These are phyloP conservation scores for Liopterus haemorrhoidalis DNA, from an alignment of 2,888 invertebrate species.

Conservation along the genomic window DNA sequence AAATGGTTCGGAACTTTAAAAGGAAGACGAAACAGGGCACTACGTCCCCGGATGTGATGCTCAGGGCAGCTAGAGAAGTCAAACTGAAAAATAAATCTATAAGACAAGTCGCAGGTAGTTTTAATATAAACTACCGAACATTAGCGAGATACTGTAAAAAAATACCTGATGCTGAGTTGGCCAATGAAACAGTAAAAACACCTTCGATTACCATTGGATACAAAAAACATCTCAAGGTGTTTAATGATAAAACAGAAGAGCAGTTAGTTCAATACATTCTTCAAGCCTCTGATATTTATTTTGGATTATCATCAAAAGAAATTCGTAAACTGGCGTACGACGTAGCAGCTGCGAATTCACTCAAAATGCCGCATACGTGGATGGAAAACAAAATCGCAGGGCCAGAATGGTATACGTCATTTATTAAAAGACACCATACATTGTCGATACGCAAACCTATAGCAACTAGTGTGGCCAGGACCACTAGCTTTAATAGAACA, in stretches of 20 bases:
- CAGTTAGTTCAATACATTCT: constrained; percentile 19
- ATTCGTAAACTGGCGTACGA: constrained; percentile 31
- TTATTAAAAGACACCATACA: constrained; percentile 30
- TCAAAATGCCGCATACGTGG: constrained; percentile 29
- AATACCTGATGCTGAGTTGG: constrained; percentile 2
- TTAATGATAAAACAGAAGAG: constrained; percentile 22
- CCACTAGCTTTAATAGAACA: constrained; percentile 32
- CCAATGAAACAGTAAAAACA: background rate
- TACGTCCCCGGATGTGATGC: constrained; percentile 1
- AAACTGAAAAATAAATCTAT: constrained; percentile 1
- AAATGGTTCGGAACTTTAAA: background rate
- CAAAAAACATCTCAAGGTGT: constrained; percentile 15
- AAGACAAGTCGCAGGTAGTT: background rate
- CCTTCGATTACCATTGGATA: constrained; percentile 9
- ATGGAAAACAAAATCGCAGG: constrained; percentile 28
- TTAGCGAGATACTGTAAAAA: constrained; percentile 10
- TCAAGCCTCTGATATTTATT: constrained; percentile 26
- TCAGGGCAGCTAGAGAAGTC: constrained; percentile 3
- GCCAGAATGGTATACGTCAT: constrained; percentile 32
- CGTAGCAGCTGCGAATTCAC: constrained; percentile 24
- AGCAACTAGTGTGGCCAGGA: constrained; percentile 34
- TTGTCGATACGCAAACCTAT: constrained; percentile 33
- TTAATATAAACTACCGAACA: constrained; percentile 6
- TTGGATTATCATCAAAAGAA: constrained; percentile 30
- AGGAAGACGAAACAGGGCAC: background rate